Base-by-base conservation (phyloP, 2,113 vertebrate species). In the Cottus gobio region DNA sequence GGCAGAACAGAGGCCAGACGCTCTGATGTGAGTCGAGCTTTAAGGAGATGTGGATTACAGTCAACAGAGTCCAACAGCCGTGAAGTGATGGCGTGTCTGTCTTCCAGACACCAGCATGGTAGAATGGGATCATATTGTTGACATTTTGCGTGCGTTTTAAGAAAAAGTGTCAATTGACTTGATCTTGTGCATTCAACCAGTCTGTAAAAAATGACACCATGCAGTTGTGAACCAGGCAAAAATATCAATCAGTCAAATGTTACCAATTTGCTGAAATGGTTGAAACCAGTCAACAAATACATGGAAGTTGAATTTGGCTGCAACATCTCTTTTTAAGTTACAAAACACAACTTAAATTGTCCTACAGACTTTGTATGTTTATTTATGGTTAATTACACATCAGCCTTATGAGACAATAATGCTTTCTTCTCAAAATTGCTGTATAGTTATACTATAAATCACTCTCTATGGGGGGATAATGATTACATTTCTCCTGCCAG, bases 391-490 rank as follows among this genome's bases (percentile, higher is more conserved):
- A 4, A 46, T 39, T 4, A 67, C 48, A 56, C 31, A 56, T 46
- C 24, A 52, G 60, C 31, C 26, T 34, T 18, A 3, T 1, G 7
- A 26, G 24, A 26, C 65, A 66, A 54, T 44, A 1, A 15, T 4
- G 5, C 16, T 64, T 72, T 82, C 26, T 66, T 79, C 3, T 10
- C 30, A 63, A 68, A 61, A 44, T 56, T 34, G 12, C 3, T n/a
- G 12, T 20, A 10, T 20, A 18, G 12, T 57, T 65, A 7, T 68
- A 60, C 68, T 22, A 24, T 24, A 56, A 73, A 68, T 77, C 7
- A 62, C n/a, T 36, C 39, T 75, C 60, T 34, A 3, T 44, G 28
- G 18, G 69, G 31, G 67, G 69, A 30, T 74, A 75, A 77, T 80
- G 18, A 85, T 68, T 54, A n/a, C 26, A 39, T 60, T 82, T 42